Evolutionary conservation across 2,113 vertebrate species (phyloP).

Genomic region (Monopterus albus): DNA sequence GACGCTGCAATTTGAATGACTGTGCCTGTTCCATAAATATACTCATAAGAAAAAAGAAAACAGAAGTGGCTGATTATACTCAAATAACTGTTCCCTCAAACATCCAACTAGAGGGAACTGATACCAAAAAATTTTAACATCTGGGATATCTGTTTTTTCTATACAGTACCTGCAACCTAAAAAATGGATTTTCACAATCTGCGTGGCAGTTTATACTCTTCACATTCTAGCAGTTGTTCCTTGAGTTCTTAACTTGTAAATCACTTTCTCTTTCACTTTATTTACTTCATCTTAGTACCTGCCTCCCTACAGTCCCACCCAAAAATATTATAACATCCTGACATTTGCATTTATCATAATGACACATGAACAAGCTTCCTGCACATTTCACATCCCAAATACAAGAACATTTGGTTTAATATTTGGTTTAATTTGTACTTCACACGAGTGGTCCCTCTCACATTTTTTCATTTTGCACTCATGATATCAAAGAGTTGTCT

Average conservation of each 20-base stretch:
- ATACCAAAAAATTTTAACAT: slow-evolving; percentile 14
- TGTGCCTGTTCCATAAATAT: slow-evolving; percentile 34
- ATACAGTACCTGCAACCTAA: neutral
- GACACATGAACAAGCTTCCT: neutral
- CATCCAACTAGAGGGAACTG: slow-evolving; percentile 5
- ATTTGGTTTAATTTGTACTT: too few relatives aligned
- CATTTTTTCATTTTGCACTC: too few relatives aligned
- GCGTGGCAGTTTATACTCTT: neutral
- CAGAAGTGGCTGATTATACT: neutral
- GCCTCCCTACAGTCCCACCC: neutral
- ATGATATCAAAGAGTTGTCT: too few relatives aligned
- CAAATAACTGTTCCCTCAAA: neutral
- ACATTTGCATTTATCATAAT: slow-evolving; percentile 11
- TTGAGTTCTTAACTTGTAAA: neutral
- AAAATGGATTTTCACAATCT: neutral
- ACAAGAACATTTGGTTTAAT: neutral
- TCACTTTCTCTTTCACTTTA: neutral
- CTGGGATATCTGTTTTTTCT: neutral
- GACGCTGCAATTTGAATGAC: slow-evolving; percentile 34
- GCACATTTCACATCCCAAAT: neutral
- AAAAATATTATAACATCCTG: neutral
- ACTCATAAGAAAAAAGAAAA: slow-evolving; percentile 32
- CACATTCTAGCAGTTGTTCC: neutral
- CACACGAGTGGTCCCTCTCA: too few relatives aligned
- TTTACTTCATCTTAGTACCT: neutral